phyloP scores from a whole-genome alignment of 2,113 vertebrate species.

The Oreocharis arfaki region DNA sequence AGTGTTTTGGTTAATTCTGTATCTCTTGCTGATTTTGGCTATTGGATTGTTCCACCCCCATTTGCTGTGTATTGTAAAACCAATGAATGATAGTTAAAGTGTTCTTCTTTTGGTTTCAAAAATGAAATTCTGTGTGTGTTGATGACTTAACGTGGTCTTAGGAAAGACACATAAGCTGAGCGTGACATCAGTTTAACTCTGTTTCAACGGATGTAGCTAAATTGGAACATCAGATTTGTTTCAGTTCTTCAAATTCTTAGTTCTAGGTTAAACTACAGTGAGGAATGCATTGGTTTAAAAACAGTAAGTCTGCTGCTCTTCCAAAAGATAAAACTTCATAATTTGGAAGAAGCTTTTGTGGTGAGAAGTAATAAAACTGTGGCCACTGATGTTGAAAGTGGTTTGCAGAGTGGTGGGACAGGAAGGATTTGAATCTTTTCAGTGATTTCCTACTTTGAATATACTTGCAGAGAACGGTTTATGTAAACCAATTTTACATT shows the following conservation, averaged over 20 bases:
- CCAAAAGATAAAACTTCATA: neutral
- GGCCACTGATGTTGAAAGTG: neutral
- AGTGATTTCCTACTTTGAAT: neutral
- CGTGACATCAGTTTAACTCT: neutral
- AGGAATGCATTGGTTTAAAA: neutral
- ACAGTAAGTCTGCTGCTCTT: neutral
- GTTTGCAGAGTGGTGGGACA: neutral
- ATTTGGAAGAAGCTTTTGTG: neutral
- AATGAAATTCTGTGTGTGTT: neutral
- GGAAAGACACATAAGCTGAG: neutral
- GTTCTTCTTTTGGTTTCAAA: neutral
- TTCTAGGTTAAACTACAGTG: neutral
- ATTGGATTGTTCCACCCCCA: neutral
- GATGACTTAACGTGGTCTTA: neutral
- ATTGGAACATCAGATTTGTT: neutral
- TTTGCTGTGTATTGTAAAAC: neutral
- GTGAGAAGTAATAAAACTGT: neutral
- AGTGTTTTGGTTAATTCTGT: neutral
- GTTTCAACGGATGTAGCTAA: neutral
- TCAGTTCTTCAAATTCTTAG: neutral
- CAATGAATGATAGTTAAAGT: neutral
- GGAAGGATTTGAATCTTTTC: neutral
- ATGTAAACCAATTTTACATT: neutral
- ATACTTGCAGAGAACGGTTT: neutral
- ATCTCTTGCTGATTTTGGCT: neutral